Percentiles rank a stretch among this genome's conserved stretches.
Evolutionary conservation across 2,113 vertebrate genomes (phyloP).

Genomic region (Pangasianodon hypophthalmus): DNA sequence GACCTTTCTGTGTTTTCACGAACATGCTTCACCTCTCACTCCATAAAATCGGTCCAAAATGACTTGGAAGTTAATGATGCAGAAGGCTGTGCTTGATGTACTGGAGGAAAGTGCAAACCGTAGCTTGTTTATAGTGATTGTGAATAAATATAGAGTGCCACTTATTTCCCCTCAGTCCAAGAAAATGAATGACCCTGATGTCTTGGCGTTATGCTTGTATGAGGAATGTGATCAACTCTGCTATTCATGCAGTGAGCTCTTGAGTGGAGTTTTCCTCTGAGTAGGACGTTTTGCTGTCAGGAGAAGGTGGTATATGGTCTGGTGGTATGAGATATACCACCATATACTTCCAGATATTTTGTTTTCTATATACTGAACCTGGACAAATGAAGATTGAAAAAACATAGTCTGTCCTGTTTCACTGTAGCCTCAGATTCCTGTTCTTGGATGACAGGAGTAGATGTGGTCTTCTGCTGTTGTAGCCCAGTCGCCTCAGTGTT

Average conservation of each 20-base stretch:
- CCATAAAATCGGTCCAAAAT: not conserved
- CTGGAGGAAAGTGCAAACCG: not conserved
- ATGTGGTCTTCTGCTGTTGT: not conserved
- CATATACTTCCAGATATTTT: not conserved
- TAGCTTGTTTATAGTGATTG: not conserved
- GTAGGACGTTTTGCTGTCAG: not conserved
- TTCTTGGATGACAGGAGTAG: not conserved
- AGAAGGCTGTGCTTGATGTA: not conserved
- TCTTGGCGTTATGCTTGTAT: not conserved
- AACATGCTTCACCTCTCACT: not conserved
- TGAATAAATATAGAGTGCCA: not conserved
- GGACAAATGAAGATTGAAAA: not conserved
- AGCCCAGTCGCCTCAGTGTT: not conserved
- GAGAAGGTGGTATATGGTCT: not conserved
- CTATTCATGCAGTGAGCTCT: not conserved
- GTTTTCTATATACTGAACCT: not conserved
- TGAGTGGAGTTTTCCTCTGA: not conserved
- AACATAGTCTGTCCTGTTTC: not conserved
- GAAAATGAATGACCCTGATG: constrained; percentile 4
- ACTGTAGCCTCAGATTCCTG: not conserved
- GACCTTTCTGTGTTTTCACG: constrained; percentile 5
- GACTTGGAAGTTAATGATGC: constrained; percentile 1
- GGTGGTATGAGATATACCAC: not conserved
- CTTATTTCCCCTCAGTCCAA: not conserved
- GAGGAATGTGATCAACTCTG: not conserved